A percentile compares a stretch with the other conserved stretches of the same genome.
Conservation (phyloP, 2,888 invertebrate species). For the Chloroclysta siterata region DNA sequence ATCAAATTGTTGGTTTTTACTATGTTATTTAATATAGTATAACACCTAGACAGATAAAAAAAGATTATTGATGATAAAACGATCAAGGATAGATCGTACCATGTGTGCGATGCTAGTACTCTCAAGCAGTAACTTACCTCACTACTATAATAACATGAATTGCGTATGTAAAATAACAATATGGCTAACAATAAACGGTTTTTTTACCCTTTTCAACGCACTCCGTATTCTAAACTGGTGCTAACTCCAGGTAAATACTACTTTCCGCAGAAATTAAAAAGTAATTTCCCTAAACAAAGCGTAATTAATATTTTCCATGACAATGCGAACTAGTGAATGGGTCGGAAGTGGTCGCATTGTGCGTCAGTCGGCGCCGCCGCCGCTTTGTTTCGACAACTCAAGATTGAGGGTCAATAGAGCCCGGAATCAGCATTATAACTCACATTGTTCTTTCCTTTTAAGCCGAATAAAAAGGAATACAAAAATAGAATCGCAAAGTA, state of each 20-base stretch:
- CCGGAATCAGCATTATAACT: conserved; percentile 5
- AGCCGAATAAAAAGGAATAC: conserved; percentile 9
- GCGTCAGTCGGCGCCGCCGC: conserved; percentile 16
- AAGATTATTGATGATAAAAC: too few species aligned
- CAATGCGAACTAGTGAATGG: conserved; percentile 34
- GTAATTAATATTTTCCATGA: conserved; percentile 38
- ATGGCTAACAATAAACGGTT: too few species aligned
- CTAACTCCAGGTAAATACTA: conserved; percentile 6
- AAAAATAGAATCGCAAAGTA: background rate
- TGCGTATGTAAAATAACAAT: too few species aligned
- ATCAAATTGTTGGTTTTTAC: background rate
- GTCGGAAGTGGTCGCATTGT: conserved; percentile 35
- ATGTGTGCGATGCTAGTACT: too few species aligned
- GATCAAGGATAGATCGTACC: too few species aligned
- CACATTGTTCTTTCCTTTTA: conserved; percentile 11
- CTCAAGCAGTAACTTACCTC: too few species aligned
- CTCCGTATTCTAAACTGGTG: background rate
- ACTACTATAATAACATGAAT: too few species aligned
- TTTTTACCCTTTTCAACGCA: background rate
- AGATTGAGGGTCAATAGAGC: conserved; percentile 26
- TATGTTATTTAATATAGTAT: too few species aligned
- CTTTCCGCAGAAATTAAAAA: conserved; percentile 26
- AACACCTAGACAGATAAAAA: too few species aligned
- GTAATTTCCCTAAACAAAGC: conserved; percentile 32
- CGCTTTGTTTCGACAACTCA: conserved; percentile 30